phyloP scores from a whole-genome alignment of 2,888 invertebrate genomes.

The Metallyticus violacea region DNA sequence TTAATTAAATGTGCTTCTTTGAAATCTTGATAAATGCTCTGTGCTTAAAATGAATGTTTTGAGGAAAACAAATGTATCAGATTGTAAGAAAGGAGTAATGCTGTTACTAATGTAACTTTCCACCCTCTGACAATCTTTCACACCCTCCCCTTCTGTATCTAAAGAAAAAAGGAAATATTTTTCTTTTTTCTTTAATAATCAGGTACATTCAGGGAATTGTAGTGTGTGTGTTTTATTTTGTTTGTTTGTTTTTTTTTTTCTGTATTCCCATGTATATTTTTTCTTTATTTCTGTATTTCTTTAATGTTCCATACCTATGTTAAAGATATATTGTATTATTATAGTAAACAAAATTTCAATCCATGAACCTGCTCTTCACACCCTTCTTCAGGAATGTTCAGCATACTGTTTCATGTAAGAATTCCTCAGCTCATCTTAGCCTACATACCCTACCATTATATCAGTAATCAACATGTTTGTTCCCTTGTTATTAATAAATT shows the following conservation, averaged over 20 bases:
- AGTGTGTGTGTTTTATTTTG: conserved; percentile 6
- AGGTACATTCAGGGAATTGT: conserved; percentile 7
- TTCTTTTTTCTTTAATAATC: neutral
- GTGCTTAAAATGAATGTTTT: conserved; percentile 3
- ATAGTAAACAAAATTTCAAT: neutral
- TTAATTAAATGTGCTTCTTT: conserved; percentile 7
- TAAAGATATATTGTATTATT: neutral
- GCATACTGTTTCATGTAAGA: neutral
- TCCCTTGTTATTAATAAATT: neutral
- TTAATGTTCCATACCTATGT: neutral
- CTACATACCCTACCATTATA: neutral
- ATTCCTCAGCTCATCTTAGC: neutral
- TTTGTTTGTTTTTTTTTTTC: neutral
- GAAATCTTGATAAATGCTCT: neutral
- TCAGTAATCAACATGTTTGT: neutral
- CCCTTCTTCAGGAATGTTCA: neutral
- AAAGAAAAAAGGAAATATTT: neutral
- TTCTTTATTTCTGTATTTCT: neutral
- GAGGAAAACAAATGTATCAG: neutral
- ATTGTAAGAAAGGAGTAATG: conserved; percentile 1
- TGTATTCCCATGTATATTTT: too few species aligned
- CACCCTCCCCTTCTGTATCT: neutral
- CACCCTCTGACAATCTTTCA: conserved; percentile 8
- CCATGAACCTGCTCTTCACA: neutral
- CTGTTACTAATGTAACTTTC: neutral